These are phyloP conservation scores for Riparia riparia DNA, from an alignment of 2,113 vertebrate genomes.

Conservation along the genomic window DNA sequence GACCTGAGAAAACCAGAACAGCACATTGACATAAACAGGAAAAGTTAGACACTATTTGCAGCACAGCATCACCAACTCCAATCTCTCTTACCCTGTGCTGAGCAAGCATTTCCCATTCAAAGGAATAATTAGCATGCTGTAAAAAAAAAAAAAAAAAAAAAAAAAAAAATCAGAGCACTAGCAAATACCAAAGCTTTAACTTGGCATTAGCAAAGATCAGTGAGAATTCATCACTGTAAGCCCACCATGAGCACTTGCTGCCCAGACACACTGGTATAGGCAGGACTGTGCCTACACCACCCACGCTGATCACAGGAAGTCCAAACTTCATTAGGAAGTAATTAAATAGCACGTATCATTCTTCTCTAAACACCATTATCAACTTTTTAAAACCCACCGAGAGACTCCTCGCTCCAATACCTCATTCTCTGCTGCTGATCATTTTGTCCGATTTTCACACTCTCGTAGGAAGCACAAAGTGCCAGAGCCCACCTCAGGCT, in stretches of 20 bases:
- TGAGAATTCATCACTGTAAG: background rate
- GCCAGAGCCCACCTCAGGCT: background rate
- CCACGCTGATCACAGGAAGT: background rate
- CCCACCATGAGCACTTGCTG: background rate
- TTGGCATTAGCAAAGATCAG: constrained; percentile 51
- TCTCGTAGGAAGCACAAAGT: background rate
- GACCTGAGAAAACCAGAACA: constrained; percentile 45
- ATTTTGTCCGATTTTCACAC: background rate
- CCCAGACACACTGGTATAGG: background rate
- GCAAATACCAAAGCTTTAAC: constrained; percentile 56
- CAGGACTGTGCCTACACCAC: background rate
- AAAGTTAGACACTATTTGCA: background rate
- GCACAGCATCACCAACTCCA: background rate
- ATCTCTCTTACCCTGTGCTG: constrained; percentile 20
- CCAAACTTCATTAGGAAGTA: background rate
- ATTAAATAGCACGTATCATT: background rate
- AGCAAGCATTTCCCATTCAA: constrained; percentile 25
- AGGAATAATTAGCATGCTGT: background rate
- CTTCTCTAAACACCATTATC: background rate
- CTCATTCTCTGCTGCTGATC: background rate
- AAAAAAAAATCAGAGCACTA: constrained; percentile 1
- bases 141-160: constrained; percentile 5
- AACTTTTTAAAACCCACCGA: background rate
- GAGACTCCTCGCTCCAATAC: background rate
- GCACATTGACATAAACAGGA: background rate